Conservation (phyloP, 1,140 invertebrate genomes). For the Brachionus koreanus region DNA sequence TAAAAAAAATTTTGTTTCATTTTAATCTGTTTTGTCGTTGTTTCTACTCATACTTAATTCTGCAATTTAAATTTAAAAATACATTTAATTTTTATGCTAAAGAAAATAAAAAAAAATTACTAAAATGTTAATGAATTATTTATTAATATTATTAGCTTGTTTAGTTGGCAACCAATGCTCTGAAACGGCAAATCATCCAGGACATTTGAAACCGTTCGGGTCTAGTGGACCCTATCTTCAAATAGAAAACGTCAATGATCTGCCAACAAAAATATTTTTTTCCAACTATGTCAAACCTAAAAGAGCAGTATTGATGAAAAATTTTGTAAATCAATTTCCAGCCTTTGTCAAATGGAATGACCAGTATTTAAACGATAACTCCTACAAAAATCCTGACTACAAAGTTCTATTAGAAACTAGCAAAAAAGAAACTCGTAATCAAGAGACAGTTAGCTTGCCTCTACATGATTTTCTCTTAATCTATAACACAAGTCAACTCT, state of each 20-base stretch:
- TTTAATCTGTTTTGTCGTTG: no score
- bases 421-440: slow-evolving; percentile 54
- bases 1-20: no score
- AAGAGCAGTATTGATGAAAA: slow-evolving; percentile 51
- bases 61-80: no score
- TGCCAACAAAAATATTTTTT: slow-evolving; percentile 50
- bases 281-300: slow-evolving; percentile 48
- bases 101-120: neutral
- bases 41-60: no score
- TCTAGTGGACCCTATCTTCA: slow-evolving; percentile 46
- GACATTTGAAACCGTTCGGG: slow-evolving; percentile 52
- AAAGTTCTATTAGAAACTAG: slow-evolving; percentile 50
- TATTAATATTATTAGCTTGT: neutral
- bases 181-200: slow-evolving; percentile 37
- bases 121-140: neutral
- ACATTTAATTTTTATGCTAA: no score
- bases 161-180: neutral
- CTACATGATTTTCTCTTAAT: slow-evolving; percentile 52
- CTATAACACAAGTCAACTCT: slow-evolving; percentile 52
- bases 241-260: slow-evolving; percentile 49
- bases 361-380: slow-evolving; percentile 50
- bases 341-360: slow-evolving; percentile 53
- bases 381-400: slow-evolving; percentile 46
- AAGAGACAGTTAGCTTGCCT: slow-evolving; percentile 47
- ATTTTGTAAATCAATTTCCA: slow-evolving; percentile 49